Conservation (phyloP, 2,888 invertebrate genomes). For the Villa cingulata region DNA sequence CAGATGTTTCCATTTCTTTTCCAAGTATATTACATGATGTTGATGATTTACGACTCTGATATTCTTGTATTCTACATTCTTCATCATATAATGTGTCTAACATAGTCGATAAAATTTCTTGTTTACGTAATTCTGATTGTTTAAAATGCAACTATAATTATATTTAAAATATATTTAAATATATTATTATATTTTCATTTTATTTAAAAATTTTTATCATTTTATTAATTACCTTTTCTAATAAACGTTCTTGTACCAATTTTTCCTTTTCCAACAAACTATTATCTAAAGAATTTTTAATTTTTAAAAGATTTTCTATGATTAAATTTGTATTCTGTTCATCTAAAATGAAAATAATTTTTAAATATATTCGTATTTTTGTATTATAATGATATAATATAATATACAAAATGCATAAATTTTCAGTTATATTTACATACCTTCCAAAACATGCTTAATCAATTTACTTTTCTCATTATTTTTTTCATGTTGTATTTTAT, state of each 20-base stretch:
- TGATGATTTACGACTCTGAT: constrained; percentile 43
- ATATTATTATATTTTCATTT: no score
- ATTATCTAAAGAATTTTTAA: constrained; percentile 46
- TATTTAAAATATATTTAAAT: no score
- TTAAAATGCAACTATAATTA: constrained; percentile 29
- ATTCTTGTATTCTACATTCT: constrained; percentile 45
- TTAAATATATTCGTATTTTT: neutral
- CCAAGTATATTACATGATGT: constrained; percentile 48
- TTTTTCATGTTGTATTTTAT: constrained; percentile 51
- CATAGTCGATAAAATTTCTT: constrained; percentile 59
- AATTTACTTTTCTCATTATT: constrained; percentile 48
- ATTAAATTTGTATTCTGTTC: constrained; percentile 53
- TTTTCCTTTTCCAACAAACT: constrained; percentile 52
- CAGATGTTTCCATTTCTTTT: constrained; percentile 49
- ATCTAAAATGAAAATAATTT: constrained; percentile 29
- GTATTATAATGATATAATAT: no score
- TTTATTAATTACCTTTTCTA: constrained; percentile 38
- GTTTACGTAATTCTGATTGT: constrained; percentile 43
- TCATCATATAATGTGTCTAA: constrained; percentile 54
- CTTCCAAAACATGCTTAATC: constrained; percentile 45
- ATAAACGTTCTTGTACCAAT: constrained; percentile 49
- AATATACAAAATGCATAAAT: neutral
- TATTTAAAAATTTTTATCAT: neutral
- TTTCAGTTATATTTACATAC: constrained; percentile 20
- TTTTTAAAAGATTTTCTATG: constrained; percentile 49